Evolutionary conservation across 2,888 invertebrate species (phyloP).

Genomic region (Chrysolina oricalcia): DNA sequence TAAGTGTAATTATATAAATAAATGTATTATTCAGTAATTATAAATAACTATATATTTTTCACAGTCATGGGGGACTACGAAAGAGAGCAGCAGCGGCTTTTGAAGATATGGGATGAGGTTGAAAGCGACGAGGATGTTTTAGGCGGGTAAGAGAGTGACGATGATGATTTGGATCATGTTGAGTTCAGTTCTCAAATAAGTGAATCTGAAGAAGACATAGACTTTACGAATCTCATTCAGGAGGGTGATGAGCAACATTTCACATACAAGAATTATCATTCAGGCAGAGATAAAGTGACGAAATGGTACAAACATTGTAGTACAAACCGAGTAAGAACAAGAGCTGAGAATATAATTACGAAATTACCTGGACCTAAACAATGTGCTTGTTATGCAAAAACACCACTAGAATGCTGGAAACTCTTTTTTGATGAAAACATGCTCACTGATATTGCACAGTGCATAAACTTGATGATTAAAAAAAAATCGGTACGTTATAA

Average conservation of each 20-base stretch:
- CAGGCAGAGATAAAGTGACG: conserved; percentile 9
- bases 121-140: not conserved
- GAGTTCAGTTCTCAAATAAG: conserved; percentile 26
- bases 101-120: conserved; percentile 2
- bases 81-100: not conserved
- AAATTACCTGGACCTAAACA: conserved; percentile 32
- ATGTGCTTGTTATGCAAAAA: conserved; percentile 22
- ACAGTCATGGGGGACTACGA: not conserved
- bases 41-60: no score
- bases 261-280: conserved; percentile 1
- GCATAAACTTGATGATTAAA: conserved; percentile 2
- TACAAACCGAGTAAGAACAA: conserved; percentile 27
- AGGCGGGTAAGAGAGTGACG: conserved; percentile 1
- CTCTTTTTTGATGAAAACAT: conserved; percentile 29
- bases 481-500: conserved; percentile 9
- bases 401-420: conserved; percentile 25
- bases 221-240: conserved; percentile 22
- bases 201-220: conserved; percentile 24
- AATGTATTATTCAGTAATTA: no score
- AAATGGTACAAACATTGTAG: conserved; percentile 29
- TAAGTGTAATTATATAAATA: no score
- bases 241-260: conserved; percentile 20
- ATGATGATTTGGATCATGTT: conserved; percentile 13
- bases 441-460: not conserved
- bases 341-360: conserved; percentile 32